Evolutionary conservation across 2,113 vertebrate species (phyloP).

Genomic region (Nycticebus coucang): DNA sequence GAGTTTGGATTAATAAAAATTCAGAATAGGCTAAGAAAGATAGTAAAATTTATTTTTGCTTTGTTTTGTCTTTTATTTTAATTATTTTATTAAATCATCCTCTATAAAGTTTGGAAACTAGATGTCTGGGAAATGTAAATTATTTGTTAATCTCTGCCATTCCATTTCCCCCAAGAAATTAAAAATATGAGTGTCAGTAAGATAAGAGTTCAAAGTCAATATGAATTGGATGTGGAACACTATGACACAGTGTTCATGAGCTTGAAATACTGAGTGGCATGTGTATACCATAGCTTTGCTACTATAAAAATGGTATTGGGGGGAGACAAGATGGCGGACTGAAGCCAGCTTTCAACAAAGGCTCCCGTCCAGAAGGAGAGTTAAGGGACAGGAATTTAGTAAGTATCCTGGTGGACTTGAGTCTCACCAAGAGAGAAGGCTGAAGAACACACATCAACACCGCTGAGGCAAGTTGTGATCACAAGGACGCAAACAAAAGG

Average conservation of each 20-base stretch:
- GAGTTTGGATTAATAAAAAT: neutral
- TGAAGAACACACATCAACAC: too few relatives aligned
- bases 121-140: neutral
- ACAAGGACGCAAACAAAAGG: too few relatives aligned
- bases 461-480: too few relatives aligned
- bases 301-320: neutral
- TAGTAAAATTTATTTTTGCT: neutral
- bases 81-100: neutral
- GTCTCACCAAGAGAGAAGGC: too few relatives aligned
- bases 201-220: neutral
- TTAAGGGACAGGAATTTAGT: too few relatives aligned
- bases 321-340: too few relatives aligned
- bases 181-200: neutral
- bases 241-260: neutral
- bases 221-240: neutral
- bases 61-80: neutral
- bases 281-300: neutral
- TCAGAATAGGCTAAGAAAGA: neutral
- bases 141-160: neutral
- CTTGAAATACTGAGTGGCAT: neutral
- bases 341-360: too few relatives aligned
- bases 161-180: neutral
- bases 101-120: neutral
- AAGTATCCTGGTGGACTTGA: too few relatives aligned
- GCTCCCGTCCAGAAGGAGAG: too few relatives aligned